phyloP scores from a whole-genome alignment of 2,113 vertebrate species.

The Rhinoderma darwinii region DNA sequence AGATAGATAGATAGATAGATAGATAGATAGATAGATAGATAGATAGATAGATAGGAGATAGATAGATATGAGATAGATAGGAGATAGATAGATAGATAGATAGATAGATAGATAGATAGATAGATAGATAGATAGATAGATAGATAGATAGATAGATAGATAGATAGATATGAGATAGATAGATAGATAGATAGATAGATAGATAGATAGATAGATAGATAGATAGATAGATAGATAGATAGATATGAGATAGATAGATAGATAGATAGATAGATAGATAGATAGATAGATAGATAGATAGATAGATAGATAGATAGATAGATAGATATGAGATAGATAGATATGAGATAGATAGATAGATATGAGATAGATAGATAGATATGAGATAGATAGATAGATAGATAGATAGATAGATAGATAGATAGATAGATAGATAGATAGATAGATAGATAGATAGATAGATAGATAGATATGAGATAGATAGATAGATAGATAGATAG shows the following conservation, averaged over 20 bases:
- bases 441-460: too few species aligned
- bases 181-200: too few species aligned
- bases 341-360: conserved; percentile 17
- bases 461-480: too few species aligned
- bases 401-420: conserved; percentile 35
- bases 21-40: conserved; percentile 18
- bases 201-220: too few species aligned
- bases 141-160: conserved; percentile 22
- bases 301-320: conserved; percentile 8
- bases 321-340: neutral
- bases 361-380: too few species aligned
- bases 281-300: neutral
- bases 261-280: neutral
- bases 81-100: conserved; percentile 21
- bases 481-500: too few species aligned
- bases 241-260: neutral
- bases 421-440: too few species aligned
- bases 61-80: conserved; percentile 13
- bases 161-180: neutral
- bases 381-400: conserved; percentile 47
- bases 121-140: conserved; percentile 30
- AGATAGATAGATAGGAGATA: neutral
- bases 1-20: neutral
- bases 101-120: too few species aligned
- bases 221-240: too few species aligned